Base-by-base conservation (phyloP, 2,888 invertebrate genomes). In the Pseudoips prasinana region DNA sequence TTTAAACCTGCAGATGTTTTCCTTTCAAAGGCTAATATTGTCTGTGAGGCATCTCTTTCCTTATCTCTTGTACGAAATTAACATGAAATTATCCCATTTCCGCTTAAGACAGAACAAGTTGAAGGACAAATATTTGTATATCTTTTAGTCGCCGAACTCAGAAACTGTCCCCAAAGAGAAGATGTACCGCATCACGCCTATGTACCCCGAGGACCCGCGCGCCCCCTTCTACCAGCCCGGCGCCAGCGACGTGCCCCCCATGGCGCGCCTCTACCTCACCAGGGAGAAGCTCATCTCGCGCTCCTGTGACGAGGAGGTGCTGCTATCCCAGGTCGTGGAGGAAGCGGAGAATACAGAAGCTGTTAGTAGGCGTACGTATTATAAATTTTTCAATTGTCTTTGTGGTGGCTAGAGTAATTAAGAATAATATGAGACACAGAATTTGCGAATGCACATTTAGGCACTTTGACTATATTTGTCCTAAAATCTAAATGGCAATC, bases 191-290 rank as follows among this genome's bases (percentile, higher is more conserved):
- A 98, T 99, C 59, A 98, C 98, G 0, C 93, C 95, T 1, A 94
- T 92, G 78, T 96, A 94, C 76, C 98, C 98, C 0, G 95, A 96
- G 77, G 96, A 98, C 85, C 94, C 95, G 0, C 91, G 94, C 40
- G 95, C 98, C 0, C 99, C 99, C 0, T 99, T 99, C 82, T 98
- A 96, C 81, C 93, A 95, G 69, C 92, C 94, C 0, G 79, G 89
- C 1, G 88, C 89, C 1, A 62, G 73, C 10, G 91, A 91, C 32
- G 94, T 99, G 90, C 91, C 92, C 20, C 96, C 99, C 0, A 79
- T 99, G 73, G 99, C 98, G 0, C 64, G 86, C 17, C 89, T 99
- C 1, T 92, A 94, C 61, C 87, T 99, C 29, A 92, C 91, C 8
- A 79, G 97, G 36, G 94, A 94, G 51, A 90, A 92, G 58, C 86